Evolutionary conservation across 1,140 invertebrate species (phyloP).

Genomic region (Pseudomyrmex sp.): DNA sequence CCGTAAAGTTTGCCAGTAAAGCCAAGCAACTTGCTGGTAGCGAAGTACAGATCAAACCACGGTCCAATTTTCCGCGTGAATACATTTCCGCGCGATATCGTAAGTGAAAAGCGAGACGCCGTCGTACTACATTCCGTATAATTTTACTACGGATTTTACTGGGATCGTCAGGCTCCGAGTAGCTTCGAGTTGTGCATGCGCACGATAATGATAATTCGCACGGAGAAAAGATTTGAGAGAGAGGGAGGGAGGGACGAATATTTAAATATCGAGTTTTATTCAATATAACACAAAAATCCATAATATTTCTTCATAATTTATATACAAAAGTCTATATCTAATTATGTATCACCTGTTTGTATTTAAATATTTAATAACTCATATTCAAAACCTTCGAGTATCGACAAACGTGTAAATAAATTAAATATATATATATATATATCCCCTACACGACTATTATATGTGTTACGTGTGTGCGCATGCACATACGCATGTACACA

Average conservation of each 20-base stretch:
- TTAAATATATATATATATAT: conserved; percentile 13
- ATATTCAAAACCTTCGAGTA: no score
- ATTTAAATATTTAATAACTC: conserved; percentile 10
- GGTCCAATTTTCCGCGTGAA: conserved; percentile 22
- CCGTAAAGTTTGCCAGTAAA: conserved; percentile 2
- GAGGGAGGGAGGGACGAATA: no score
- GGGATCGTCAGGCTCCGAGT: conserved; percentile 8
- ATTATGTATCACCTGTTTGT: conserved; percentile 19
- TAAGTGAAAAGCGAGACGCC: conserved; percentile 25
- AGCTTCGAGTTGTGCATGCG: neutral
- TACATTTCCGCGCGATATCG: conserved; percentile 7
- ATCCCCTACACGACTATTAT: neutral
- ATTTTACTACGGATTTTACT: conserved; percentile 14
- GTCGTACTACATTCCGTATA: conserved; percentile 17
- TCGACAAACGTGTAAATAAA: neutral
- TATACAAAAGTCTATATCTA: conserved; percentile 61
- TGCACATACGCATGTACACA: no score
- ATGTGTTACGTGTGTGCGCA: no score
- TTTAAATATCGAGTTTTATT: conserved; percentile 63
- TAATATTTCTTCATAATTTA: conserved; percentile 39
- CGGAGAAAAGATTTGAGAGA: conserved; percentile 4
- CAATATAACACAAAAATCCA: conserved; percentile 58
- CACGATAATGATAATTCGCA: conserved; percentile 14
- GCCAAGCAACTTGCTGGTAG: neutral
- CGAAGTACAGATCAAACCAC: neutral